Conservation (phyloP, 2,888 invertebrate genomes). For the Lissocephala sabroskyi region DNA sequence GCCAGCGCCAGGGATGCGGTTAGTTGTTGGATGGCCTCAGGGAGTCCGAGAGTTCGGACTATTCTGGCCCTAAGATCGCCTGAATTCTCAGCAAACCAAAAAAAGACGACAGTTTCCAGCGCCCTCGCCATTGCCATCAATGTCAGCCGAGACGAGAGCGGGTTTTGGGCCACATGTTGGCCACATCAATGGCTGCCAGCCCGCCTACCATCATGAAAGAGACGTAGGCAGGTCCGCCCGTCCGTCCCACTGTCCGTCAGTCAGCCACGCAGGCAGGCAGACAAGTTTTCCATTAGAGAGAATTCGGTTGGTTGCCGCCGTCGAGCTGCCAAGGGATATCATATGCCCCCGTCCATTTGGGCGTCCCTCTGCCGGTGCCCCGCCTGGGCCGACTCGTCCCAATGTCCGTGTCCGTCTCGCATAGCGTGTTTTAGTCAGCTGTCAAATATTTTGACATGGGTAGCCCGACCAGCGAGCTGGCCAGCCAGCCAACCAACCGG, state of each 20-base stretch:
- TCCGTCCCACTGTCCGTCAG: background rate
- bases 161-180: slow-evolving; percentile 11
- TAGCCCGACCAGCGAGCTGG: slow-evolving; percentile 50
- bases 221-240: slow-evolving; percentile 26
- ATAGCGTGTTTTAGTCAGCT: slow-evolving; percentile 73
- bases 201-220: slow-evolving; percentile 48
- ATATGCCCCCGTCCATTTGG: slow-evolving; percentile 21
- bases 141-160: too few species aligned
- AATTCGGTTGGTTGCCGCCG: slow-evolving; percentile 26
- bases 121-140: slow-evolving; percentile 27
- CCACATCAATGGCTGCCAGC: slow-evolving; percentile 56
- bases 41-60: too few species aligned
- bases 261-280: slow-evolving; percentile 24
- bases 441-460: slow-evolving; percentile 74
- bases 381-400: slow-evolving; percentile 11
- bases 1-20: slow-evolving; percentile 5
- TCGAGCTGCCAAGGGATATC: slow-evolving; percentile 51
- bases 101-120: slow-evolving; percentile 2
- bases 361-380: slow-evolving; percentile 24
- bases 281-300: slow-evolving; percentile 19
- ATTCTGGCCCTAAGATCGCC: too few species aligned
- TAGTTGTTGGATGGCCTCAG: background rate
- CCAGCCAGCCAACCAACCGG: slow-evolving; percentile 17
- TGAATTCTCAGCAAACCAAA: too few species aligned
- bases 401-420: slow-evolving; percentile 44